Evolutionary conservation across 2,113 vertebrate genomes (phyloP).

Genomic region (Cebidichthys violaceus): DNA sequence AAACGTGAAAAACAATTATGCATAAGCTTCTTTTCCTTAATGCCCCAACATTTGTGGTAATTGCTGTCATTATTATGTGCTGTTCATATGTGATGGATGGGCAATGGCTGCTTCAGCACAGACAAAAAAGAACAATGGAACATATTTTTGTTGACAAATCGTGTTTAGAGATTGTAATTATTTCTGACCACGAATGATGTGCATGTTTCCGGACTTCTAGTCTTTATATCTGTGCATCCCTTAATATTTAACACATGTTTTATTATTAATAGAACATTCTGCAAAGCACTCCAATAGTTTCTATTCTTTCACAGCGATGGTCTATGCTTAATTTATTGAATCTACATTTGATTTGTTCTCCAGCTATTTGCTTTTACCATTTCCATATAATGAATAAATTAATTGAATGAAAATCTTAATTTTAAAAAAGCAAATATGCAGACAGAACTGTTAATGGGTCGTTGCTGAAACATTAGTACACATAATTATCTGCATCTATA

Average conservation of each 20-base stretch:
- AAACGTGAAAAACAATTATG: slow-evolving; percentile 37
- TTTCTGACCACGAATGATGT: slow-evolving; percentile 21
- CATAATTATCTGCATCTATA: neutral
- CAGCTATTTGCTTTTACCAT: slow-evolving; percentile 36
- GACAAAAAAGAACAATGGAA: neutral
- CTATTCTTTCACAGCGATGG: neutral
- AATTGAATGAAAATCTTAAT: neutral
- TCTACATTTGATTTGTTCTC: slow-evolving; percentile 30
- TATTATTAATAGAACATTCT: neutral
- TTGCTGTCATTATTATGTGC: slow-evolving; percentile 50
- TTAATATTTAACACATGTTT: slow-evolving; percentile 20
- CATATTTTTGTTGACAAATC: slow-evolving; percentile 16
- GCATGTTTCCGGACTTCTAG: neutral
- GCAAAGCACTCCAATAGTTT: neutral
- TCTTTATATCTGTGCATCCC: neutral
- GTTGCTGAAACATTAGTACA: neutral
- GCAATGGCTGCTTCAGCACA: neutral
- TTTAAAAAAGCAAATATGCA: slow-evolving; percentile 20
- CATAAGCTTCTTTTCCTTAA: slow-evolving; percentile 38
- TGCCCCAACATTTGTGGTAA: slow-evolving; percentile 37
- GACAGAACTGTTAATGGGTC: neutral
- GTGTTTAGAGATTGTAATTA: neutral
- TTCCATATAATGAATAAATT: slow-evolving; percentile 40
- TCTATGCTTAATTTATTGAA: slow-evolving; percentile 28
- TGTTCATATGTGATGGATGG: slow-evolving; percentile 37